A percentile compares a stretch with the other conserved stretches of the same genome.
Evolutionary conservation across 2,113 vertebrate species (phyloP).

Genomic region (Pseudorasbora parva): DNA sequence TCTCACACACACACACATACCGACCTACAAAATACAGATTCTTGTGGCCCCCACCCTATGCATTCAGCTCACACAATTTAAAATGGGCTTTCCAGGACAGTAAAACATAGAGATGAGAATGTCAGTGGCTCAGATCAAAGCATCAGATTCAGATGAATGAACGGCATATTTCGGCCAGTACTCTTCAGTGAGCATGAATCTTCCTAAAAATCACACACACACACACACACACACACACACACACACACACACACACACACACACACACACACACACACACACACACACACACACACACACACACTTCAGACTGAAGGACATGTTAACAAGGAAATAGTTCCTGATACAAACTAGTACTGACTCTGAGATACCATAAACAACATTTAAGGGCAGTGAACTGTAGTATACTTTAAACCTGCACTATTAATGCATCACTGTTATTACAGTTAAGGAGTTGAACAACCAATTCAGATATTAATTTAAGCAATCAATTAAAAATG

Average conservation of each 20-base stretch:
- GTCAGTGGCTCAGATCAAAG: constrained; percentile 13
- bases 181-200: constrained; percentile 1
- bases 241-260: no score
- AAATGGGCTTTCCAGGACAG: background rate
- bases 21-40: background rate
- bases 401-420: background rate
- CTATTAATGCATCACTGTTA: background rate
- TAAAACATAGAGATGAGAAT: background rate
- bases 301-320: background rate
- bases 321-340: background rate
- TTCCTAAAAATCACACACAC: constrained; percentile 8
- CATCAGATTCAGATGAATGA: background rate
- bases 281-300: no score
- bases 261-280: no score
- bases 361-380: background rate
- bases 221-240: no score
- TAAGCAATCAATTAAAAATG: no score
- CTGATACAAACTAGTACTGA: background rate
- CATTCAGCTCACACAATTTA: background rate
- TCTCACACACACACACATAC: background rate
- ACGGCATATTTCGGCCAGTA: background rate
- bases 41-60: background rate
- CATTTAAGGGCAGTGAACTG: background rate
- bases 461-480: background rate
- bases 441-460: background rate